Percentiles rank a stretch among this genome's conserved stretches.
Conservation (phyloP, 2,797 vertebrate genomes). For the Bovichtus variegatus region DNA sequence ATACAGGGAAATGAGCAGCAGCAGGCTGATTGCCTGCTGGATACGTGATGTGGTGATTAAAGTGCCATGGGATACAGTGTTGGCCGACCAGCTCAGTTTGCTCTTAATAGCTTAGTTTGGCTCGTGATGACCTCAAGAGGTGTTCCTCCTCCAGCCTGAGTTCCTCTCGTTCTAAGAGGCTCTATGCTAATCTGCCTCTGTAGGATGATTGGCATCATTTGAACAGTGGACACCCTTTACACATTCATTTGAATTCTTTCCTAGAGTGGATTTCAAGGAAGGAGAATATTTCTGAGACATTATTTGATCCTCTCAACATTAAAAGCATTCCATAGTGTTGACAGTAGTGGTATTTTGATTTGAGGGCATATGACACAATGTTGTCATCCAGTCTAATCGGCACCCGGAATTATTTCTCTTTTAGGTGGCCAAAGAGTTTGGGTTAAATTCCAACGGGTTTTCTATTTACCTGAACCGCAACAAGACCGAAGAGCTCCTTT, state of each 20-base stretch:
- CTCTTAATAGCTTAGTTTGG: slow-evolving; percentile 29
- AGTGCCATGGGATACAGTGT: neutral
- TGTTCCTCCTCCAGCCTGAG: slow-evolving; percentile 15
- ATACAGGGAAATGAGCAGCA: neutral
- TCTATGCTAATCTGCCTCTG: slow-evolving; percentile 43
- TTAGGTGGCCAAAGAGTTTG: slow-evolving; percentile 97
- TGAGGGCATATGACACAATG: neutral
- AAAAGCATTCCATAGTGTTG: neutral
- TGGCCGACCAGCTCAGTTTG: neutral
- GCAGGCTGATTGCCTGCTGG: neutral
- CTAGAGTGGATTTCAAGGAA: neutral
- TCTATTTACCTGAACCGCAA: slow-evolving; percentile 96
- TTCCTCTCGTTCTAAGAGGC: slow-evolving; percentile 16
- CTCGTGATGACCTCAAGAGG: slow-evolving; percentile 16
- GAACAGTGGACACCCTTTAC: slow-evolving; percentile 1
- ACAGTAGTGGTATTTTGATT: neutral
- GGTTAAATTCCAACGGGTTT: slow-evolving; percentile 96
- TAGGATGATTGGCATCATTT: neutral
- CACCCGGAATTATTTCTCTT: neutral
- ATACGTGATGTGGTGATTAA: slow-evolving; percentile 12
- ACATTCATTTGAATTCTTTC: neutral
- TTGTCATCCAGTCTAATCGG: neutral
- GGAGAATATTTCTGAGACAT: neutral
- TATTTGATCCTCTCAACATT: neutral
- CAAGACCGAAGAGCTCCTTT: slow-evolving; percentile 94